These are phyloP conservation scores for Karalla daura DNA, from an alignment of 2,797 vertebrate genomes.

Conservation along the genomic window DNA sequence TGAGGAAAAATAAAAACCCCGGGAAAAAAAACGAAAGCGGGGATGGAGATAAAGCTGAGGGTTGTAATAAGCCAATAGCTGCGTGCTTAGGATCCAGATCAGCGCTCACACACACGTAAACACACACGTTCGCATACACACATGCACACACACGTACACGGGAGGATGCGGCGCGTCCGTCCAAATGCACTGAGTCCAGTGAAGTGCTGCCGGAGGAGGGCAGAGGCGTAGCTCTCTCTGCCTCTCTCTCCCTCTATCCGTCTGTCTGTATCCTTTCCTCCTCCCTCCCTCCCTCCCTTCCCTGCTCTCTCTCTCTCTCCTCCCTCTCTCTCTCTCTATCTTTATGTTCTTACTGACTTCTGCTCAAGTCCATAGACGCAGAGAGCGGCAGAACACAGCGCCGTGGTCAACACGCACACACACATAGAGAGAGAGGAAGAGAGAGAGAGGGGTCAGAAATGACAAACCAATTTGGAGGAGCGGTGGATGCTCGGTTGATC, in stretches of 20 bases:
- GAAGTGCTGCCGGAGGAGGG: conserved; percentile 67
- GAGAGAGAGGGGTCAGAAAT: conserved; percentile 74
- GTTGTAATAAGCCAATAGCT: conserved; percentile 55
- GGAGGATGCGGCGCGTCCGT: conserved; percentile 59
- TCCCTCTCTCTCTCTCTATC: conserved; percentile 45
- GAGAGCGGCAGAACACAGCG: conserved; percentile 56
- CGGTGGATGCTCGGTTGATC: conserved; percentile 76
- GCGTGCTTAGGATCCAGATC: conserved; percentile 80
- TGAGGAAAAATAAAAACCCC: too few relatives aligned
- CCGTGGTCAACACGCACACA: conserved; percentile 47
- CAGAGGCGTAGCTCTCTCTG: conserved; percentile 62
- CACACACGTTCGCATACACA: too few relatives aligned
- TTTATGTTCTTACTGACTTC: conserved; percentile 72
- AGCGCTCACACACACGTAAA: conserved; percentile 68
- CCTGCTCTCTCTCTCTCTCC: conserved; percentile 21
- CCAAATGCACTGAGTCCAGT: conserved; percentile 67
- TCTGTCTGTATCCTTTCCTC: conserved; percentile 56
- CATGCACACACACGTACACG: too few relatives aligned
- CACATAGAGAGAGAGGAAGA: neutral
- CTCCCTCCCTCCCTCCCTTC: conserved; percentile 16
- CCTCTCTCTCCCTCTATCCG: conserved; percentile 41
- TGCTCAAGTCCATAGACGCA: conserved; percentile 66
- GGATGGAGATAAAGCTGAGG: conserved; percentile 48
- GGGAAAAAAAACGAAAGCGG: conserved; percentile 15
- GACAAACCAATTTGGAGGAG: conserved; percentile 85